phyloP scores from a whole-genome alignment of 2,888 invertebrate species.

The Ennomos fuscantarius region DNA sequence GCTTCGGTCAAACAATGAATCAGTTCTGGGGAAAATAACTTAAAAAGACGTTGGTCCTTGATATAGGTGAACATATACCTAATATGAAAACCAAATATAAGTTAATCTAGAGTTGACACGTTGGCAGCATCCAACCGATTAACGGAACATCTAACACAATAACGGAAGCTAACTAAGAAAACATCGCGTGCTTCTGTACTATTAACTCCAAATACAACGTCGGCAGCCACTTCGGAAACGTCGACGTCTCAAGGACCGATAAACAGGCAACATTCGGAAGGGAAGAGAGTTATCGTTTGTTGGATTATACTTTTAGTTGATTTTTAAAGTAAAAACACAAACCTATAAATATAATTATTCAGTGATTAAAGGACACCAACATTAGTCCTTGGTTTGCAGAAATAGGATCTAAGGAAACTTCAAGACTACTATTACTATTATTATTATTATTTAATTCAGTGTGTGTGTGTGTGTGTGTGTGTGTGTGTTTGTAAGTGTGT shows the following conservation, averaged over 20 bases:
- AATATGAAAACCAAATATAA: not conserved
- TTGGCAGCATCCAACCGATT: conserved; percentile 5
- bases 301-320: not conserved
- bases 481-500: no score
- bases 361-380: no score
- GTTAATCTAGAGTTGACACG: not conserved
- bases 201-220: conserved; percentile 10
- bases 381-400: no score
- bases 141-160: conserved; percentile 17
- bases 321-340: no score
- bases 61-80: not conserved
- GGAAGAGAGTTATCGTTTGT: not conserved
- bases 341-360: no score
- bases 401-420: no score
- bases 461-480: no score
- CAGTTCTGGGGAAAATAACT: no score
- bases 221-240: conserved; percentile 4
- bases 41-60: no score
- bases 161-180: conserved; percentile 24
- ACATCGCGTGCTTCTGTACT: conserved; percentile 18
- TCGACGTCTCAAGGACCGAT: conserved; percentile 5
- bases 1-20: no score
- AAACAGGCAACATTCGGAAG: not conserved
- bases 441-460: no score
- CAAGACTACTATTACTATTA: no score